Base-by-base conservation (phyloP, 35 echinoderm and acorn worm species). In the Acanthaster planci region DNA sequence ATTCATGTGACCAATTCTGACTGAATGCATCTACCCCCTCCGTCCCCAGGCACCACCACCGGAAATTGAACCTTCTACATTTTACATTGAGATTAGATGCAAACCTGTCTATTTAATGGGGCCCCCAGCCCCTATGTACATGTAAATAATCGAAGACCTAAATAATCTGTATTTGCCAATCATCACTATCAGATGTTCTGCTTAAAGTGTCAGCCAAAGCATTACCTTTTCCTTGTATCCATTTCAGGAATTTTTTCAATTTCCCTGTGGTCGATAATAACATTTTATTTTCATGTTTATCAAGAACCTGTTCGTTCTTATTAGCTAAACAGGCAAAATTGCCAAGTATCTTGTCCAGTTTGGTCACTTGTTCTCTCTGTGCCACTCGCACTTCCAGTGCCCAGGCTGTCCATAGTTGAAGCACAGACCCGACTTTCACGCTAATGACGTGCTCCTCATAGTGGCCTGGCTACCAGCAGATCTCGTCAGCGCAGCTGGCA, bases 61-160 rank as follows among this genome's bases (percentile, higher is more conserved):
- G 7, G 42, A 12, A 47, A 12, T 47, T 47, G 42, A 47, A 47
- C 12, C 40, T 50, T 19, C 18, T 22, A 7, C 40, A 26, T 51
- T 82, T 50, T n/a, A 17, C 6, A 31, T 84, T 84, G 2, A 38
- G 16, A 40, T 58, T 31, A 4, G 32, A 31, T 0, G 82, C 52
- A 58, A 84, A 84, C n/a, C 82, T 59, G 34, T 84, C 82, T 16
- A 64, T 55, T 5, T 52, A 37, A 60, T 84, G 82, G 18, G 82
- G 55, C 1, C 82, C 82, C 82, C 82, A 84, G 0, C 32, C 8
- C 15, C 26, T 60, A 84, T 84, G 5, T 2, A 58, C 0, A 12
- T n/a, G n/a, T n/a, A n/a, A n/a, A 8, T 56, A 37, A 0, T 29
- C 32, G 64, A 84, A 82, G 0, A 60, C 32, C 26, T 17, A 81